These are phyloP conservation scores for Chymomyza amoena DNA, from an alignment of 2,888 invertebrate species.

Conservation along the genomic window DNA sequence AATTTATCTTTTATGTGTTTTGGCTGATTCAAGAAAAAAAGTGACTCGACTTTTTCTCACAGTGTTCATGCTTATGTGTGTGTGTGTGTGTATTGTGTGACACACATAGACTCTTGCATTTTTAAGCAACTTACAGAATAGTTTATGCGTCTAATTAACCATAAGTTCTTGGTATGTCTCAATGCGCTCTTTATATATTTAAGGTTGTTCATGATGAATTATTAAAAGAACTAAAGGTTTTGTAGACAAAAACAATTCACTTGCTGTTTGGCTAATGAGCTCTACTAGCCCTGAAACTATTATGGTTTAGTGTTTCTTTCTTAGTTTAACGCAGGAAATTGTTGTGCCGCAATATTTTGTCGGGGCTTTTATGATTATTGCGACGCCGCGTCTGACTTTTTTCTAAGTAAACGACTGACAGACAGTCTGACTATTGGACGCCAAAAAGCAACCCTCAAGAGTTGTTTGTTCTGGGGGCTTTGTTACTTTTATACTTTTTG, in stretches of 20 bases:
- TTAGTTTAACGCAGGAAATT: neutral
- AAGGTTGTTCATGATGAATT: neutral
- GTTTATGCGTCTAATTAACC: constrained; percentile 58
- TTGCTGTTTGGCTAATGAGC: neutral
- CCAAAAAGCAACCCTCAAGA: constrained; percentile 29
- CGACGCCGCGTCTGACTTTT: constrained; percentile 62
- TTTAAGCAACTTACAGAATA: constrained; percentile 34
- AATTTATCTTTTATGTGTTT: too few species aligned
- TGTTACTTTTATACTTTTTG: neutral
- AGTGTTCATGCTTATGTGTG: constrained; percentile 1
- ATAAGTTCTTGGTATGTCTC: neutral
- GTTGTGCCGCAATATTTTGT: neutral
- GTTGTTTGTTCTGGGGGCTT: neutral
- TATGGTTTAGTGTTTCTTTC: neutral
- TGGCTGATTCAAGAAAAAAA: too few species aligned
- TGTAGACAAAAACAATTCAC: neutral
- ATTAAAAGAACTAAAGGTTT: neutral
- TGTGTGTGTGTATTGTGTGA: constrained; percentile 5
- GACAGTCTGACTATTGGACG: constrained; percentile 43
- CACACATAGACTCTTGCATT: constrained; percentile 13
- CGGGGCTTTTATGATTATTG: constrained; percentile 62
- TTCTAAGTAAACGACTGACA: constrained; percentile 40
- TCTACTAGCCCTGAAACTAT: neutral
- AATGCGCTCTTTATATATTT: neutral
- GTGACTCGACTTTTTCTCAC: neutral